Percentiles rank a stretch among this genome's conserved stretches.
These are phyloP conservation scores for Eilema sororculum DNA, from an alignment of 2,888 invertebrate species.

Conservation along the genomic window DNA sequence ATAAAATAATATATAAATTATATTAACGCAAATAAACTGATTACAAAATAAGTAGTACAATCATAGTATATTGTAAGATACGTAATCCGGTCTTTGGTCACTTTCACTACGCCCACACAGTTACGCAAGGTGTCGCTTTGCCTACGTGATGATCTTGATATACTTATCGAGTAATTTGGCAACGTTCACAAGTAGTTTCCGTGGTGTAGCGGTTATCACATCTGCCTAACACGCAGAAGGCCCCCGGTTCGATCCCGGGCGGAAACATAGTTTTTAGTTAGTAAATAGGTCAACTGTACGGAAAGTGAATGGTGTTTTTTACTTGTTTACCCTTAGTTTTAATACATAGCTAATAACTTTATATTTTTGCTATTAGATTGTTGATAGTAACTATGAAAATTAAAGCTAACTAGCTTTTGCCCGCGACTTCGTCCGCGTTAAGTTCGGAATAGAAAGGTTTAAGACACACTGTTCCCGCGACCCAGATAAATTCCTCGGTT, in stretches of 20 bases:
- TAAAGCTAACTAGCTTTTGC: too few relatives aligned
- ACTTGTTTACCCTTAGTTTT: too few relatives aligned
- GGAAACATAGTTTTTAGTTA: constrained; percentile 88
- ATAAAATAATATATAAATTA: background rate
- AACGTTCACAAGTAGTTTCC: constrained; percentile 16
- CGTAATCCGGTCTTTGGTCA: constrained; percentile 9
- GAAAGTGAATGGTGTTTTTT: too few relatives aligned
- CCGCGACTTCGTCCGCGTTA: too few relatives aligned
- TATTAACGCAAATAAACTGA: constrained; percentile 2
- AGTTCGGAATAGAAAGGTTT: too few relatives aligned
- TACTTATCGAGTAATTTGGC: constrained; percentile 13
- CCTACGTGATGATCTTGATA: background rate
- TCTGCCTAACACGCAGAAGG: constrained; percentile 97
- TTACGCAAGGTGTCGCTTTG: constrained; percentile 3
- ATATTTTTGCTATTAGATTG: too few relatives aligned
- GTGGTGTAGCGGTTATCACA: constrained; percentile 90
- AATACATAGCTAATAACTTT: too few relatives aligned
- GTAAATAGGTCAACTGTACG: background rate
- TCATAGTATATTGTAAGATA: background rate
- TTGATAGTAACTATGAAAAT: too few relatives aligned
- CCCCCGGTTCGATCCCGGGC: constrained; percentile 96
- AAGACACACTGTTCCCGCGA: too few relatives aligned
- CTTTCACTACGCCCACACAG: constrained; percentile 19
- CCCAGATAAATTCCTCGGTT: too few relatives aligned
- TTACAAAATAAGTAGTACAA: constrained; percentile 9